Conservation (phyloP, 2,888 invertebrate genomes). For the Himalopsyche tibetana region DNA sequence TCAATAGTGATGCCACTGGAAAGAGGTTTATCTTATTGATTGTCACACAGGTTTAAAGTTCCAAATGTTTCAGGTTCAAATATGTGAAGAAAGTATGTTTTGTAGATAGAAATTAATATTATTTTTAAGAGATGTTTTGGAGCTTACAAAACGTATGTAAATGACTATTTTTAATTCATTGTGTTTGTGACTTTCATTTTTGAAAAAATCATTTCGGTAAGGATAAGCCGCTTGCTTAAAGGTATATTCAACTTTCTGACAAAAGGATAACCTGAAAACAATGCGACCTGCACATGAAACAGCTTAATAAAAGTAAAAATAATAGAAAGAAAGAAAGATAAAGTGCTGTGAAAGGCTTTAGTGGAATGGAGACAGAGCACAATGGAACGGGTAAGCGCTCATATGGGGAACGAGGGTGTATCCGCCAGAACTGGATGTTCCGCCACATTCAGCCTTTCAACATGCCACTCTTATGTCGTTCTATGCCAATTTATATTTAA, state of each 20-base stretch:
- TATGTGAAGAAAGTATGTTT: too few relatives aligned
- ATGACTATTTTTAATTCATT: too few relatives aligned
- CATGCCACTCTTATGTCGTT: slow-evolving; percentile 18
- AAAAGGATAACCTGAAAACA: slow-evolving; percentile 62
- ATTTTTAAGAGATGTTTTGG: too few relatives aligned
- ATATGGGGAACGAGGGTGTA: slow-evolving; percentile 40
- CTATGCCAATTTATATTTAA: slow-evolving; percentile 27
- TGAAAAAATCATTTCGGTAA: not conserved
- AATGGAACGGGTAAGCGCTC: slow-evolving; percentile 45
- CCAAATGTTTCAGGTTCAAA: too few relatives aligned
- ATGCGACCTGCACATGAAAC: slow-evolving; percentile 62
- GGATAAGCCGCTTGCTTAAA: slow-evolving; percentile 48
- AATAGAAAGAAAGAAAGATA: slow-evolving; percentile 63
- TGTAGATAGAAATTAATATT: too few relatives aligned
- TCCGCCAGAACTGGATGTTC: slow-evolving; percentile 46
- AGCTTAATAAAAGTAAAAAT: slow-evolving; percentile 65
- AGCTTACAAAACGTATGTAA: too few relatives aligned
- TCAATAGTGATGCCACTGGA: too few relatives aligned
- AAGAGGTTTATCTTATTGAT: too few relatives aligned
- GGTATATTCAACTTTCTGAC: slow-evolving; percentile 55
- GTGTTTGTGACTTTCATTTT: too few relatives aligned
- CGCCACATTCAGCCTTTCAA: slow-evolving; percentile 36
- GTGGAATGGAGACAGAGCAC: slow-evolving; percentile 60
- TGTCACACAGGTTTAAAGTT: too few relatives aligned
- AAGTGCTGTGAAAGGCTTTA: slow-evolving; percentile 62